These are phyloP conservation scores for Choristoneura rosaceana DNA, from an alignment of 2,888 invertebrate species.

Conservation along the genomic window DNA sequence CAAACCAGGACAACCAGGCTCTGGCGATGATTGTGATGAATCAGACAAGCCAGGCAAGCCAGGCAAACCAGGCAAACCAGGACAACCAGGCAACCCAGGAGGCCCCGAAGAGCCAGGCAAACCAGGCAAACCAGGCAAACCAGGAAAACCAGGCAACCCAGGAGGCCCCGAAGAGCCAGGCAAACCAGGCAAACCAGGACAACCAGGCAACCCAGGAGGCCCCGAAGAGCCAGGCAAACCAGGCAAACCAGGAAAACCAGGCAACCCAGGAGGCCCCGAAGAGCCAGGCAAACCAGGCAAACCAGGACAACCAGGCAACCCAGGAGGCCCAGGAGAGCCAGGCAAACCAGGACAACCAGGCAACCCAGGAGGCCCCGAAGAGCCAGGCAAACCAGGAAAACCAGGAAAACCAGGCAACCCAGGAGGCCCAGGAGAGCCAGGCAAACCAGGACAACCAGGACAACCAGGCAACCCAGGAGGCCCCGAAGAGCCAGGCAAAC, in stretches of 20 bases:
- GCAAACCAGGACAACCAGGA: neutral
- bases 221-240: neutral
- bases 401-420: neutral
- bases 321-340: neutral
- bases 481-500: neutral
- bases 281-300: neutral
- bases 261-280: no score
- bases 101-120: neutral
- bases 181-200: neutral
- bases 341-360: neutral
- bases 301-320: neutral
- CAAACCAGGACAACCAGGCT: neutral
- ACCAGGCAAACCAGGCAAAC: neutral
- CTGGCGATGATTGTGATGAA: neutral
- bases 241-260: neutral
- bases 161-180: no score
- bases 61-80: neutral
- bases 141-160: neutral
- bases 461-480: neutral
- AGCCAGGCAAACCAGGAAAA: neutral
- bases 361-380: no score
- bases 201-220: neutral
- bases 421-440: neutral
- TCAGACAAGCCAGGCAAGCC: neutral
- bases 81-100: neutral